These are phyloP conservation scores for Zaprionus taronus DNA, from an alignment of 1,140 invertebrate genomes.

Conservation along the genomic window DNA sequence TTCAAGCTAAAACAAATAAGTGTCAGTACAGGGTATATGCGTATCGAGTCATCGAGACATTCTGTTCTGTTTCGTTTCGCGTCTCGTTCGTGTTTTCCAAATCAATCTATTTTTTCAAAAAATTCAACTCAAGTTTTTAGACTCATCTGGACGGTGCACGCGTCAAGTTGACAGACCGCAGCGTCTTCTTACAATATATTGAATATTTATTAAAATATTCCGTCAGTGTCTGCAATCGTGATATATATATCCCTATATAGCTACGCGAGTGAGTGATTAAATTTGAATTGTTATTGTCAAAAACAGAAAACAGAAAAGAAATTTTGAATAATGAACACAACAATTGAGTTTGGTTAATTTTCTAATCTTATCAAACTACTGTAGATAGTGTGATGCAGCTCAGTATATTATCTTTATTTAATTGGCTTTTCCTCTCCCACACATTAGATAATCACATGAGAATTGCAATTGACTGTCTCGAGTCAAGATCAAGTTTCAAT, in stretches of 20 bases:
- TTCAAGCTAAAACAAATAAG: too few species aligned
- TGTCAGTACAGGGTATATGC: not conserved
- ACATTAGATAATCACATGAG: slow-evolving; percentile 4
- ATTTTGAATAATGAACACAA: not conserved
- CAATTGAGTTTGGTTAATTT: not conserved
- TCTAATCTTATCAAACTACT: not conserved
- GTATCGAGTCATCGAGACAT: not conserved
- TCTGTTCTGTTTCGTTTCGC: not conserved
- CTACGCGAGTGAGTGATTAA: not conserved
- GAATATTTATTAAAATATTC: slow-evolving; percentile 7
- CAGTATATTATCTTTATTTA: not conserved
- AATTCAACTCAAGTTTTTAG: slow-evolving; percentile 67
- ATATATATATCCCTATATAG: not conserved
- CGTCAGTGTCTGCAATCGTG: not conserved
- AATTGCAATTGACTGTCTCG: slow-evolving; percentile 8
- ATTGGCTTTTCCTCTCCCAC: not conserved
- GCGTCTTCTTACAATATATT: slow-evolving; percentile 9
- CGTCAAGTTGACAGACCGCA: slow-evolving; percentile 56
- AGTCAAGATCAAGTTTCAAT: slow-evolving; percentile 16
- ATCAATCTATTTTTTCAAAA: slow-evolving; percentile 72
- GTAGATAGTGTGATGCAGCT: not conserved
- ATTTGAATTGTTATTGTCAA: not conserved
- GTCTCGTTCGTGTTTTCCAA: slow-evolving; percentile 54
- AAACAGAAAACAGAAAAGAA: not conserved
- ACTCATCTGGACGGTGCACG: slow-evolving; percentile 71